These are phyloP conservation scores for Elegia similella DNA, from an alignment of 2,888 invertebrate species.

Conservation along the genomic window DNA sequence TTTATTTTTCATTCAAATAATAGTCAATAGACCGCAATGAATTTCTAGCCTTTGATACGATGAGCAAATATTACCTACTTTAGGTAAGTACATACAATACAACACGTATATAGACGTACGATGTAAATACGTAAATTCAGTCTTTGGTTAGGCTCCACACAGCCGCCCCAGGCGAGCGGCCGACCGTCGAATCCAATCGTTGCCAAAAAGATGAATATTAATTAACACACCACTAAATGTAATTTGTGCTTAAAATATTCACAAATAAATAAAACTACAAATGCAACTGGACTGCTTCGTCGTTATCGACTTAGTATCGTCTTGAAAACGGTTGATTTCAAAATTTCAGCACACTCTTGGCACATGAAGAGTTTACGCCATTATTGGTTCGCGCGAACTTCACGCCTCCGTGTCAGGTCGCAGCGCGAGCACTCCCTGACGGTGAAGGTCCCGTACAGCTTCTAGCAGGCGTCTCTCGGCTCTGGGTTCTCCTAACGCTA, in stretches of 20 bases:
- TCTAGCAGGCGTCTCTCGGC: conserved; percentile 89
- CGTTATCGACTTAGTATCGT: conserved; percentile 17
- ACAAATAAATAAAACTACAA: conserved; percentile 42
- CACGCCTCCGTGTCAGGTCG: conserved; percentile 67
- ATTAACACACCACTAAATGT: conserved; percentile 43
- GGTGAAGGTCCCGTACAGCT: conserved; percentile 87
- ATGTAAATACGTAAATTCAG: conserved; percentile 72
- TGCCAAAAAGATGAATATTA: conserved; percentile 41
- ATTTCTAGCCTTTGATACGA: conserved; percentile 63
- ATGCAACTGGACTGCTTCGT: conserved; percentile 43
- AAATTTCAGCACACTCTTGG: conserved; percentile 45
- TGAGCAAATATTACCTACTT: conserved; percentile 65
- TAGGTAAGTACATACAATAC: conserved; percentile 35
- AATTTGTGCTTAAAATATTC: conserved; percentile 53
- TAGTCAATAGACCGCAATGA: conserved; percentile 76
- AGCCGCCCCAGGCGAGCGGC: conserved; percentile 35
- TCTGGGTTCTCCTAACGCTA: conserved; percentile 88
- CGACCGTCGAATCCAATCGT: conserved; percentile 45
- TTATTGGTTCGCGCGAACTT: conserved; percentile 28
- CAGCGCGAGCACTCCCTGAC: conserved; percentile 84
- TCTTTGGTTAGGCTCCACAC: conserved; percentile 71
- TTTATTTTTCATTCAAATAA: conserved; percentile 54
- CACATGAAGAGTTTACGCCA: conserved; percentile 37
- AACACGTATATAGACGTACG: conserved; percentile 46
- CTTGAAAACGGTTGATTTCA: conserved; percentile 27